Evolutionary conservation across 2,113 vertebrate species (phyloP).

Genomic region (Bos taurus): ARS-UCD2.0 NC_037351.1:46757501-46758000

Average conservation of each 20-base stretch:
- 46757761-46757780: not conserved
- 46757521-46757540: not conserved
- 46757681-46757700: not conserved
- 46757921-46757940: not conserved
- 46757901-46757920: not conserved
- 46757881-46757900: fast-evolving
- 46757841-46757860: not conserved
- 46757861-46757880: not conserved
- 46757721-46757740: not conserved
- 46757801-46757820: not conserved
- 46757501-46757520: not conserved
- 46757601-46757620: not conserved
- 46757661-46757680: not conserved
- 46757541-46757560: not conserved
- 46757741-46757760: not conserved
- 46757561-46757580: not conserved
- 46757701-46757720: not conserved
- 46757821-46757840: not conserved
- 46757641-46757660: not conserved
- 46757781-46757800: not conserved
- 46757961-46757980: not conserved
- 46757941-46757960: not conserved
- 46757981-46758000: not conserved
- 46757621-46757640: not conserved
- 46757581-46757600: not conserved